Base-by-base conservation (phyloP, 2,888 invertebrate genomes). In the Herminia tarsipennalis region DNA sequence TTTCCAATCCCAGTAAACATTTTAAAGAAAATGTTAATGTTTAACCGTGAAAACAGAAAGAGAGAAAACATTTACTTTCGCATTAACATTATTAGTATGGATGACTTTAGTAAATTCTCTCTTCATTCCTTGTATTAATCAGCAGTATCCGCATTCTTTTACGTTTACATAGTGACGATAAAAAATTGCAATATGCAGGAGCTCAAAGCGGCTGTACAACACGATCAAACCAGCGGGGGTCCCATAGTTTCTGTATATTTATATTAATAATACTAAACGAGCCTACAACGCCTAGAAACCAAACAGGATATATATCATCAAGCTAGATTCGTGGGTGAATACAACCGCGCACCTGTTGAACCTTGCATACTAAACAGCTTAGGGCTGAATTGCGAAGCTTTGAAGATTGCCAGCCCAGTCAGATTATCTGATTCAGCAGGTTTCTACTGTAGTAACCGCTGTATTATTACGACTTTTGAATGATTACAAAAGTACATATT, bases 291-390 rank as follows among this genome's bases (percentile, higher is more conserved):
- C 5, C 17, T 36, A 42, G 42, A 35, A 39, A 30, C 38, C 33
- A 36, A 58, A 42, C 32, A 27, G 43, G 38, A 34, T 53, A 59
- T 59, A 54, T 44, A 64, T 55, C 43, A 50, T 46, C 43, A 41
- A 22, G 46, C 10, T 17, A 20, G 21, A 21, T 35, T 29, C 38
- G 59, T 57, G 52, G 43, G 52, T 42, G 52, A 41, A 32, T 56
- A 25, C 24, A 40, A 25, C 24, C 5, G 33, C 17, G 33, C 65
- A 60, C 61, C 66, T 60, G 66, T 45, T 50, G 18, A 36, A 3
- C 22, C 34, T 18, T 32, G 40, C 35, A 37, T 41, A 33, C 41
- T 28, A 55, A 59, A 65, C 48, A 41, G 39, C 61, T 51, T 27
- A 29, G 28, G 45, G 61, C 48, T 47, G 6, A 12, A 41, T 65